These are phyloP conservation scores for Malacosoma neustria DNA, from an alignment of 2,888 invertebrate species.

Conservation along the genomic window DNA sequence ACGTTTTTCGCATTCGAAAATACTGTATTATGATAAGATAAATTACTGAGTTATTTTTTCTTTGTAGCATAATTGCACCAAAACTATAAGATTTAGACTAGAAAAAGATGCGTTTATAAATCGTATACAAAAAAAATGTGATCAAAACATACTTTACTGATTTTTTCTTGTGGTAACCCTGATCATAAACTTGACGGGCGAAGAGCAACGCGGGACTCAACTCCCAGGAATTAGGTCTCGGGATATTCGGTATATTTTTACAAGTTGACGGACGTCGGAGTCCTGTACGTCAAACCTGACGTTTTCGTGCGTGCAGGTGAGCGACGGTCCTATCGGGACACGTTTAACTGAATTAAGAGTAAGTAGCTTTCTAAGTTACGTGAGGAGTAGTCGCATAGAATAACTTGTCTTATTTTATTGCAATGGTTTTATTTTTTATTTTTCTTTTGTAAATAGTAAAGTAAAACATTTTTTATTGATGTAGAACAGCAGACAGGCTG, in stretches of 20 bases:
- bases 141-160: too few relatives aligned
- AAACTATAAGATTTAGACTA: too few relatives aligned
- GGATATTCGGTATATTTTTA: constrained; percentile 41
- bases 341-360: not conserved
- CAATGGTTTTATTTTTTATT: too few relatives aligned
- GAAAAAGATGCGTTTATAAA: too few relatives aligned
- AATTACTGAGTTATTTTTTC: too few relatives aligned
- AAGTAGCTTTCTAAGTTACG: constrained; percentile 1
- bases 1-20: too few relatives aligned
- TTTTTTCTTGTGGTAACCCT: constrained; percentile 35
- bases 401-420: not conserved
- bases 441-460: too few relatives aligned
- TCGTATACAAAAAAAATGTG: not conserved
- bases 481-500: too few relatives aligned
- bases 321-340: constrained; percentile 3
- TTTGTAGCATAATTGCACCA: too few relatives aligned
- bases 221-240: constrained; percentile 52
- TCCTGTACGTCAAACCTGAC: constrained; percentile 27
- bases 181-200: constrained; percentile 47
- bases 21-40: too few relatives aligned
- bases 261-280: constrained; percentile 43
- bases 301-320: constrained; percentile 4
- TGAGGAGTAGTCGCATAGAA: not conserved
- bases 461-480: too few relatives aligned
- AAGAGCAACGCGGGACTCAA: constrained; percentile 42